These are phyloP conservation scores for Channa argus DNA, from an alignment of 2,113 vertebrate species.

Conservation along the genomic window DNA sequence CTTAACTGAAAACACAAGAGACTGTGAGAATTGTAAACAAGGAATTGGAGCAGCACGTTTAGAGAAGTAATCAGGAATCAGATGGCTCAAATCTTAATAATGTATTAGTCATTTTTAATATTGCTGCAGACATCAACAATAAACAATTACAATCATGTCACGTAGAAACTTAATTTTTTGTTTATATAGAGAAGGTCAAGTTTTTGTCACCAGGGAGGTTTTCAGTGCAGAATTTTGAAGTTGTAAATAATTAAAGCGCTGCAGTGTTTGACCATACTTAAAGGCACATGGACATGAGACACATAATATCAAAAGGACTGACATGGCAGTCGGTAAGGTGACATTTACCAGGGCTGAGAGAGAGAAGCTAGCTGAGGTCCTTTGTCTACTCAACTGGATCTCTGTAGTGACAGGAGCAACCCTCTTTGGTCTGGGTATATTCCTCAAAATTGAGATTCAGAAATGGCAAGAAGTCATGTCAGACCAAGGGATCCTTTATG, in stretches of 20 bases:
- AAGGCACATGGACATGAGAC: constrained; percentile 13
- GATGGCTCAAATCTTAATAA: neutral
- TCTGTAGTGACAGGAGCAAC: constrained; percentile 87
- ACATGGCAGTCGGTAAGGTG: constrained; percentile 89
- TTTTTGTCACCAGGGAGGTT: neutral
- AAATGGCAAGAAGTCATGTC: constrained; percentile 88
- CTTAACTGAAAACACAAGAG: too few relatives aligned
- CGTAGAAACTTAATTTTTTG: neutral
- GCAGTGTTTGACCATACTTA: constrained; percentile 8
- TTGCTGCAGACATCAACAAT: neutral
- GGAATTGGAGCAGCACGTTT: too few relatives aligned
- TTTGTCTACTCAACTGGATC: constrained; percentile 92
- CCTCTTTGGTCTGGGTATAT: constrained; percentile 89
- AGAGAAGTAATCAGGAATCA: too few relatives aligned
- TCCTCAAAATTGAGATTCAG: constrained; percentile 89
- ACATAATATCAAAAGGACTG: neutral
- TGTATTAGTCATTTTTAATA: too few relatives aligned
- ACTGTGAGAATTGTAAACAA: neutral
- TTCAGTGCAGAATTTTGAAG: neutral
- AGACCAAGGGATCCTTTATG: constrained; percentile 81
- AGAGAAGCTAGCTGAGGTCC: constrained; percentile 87
- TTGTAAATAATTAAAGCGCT: neutral
- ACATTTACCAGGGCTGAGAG: constrained; percentile 88
- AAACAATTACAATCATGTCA: neutral
- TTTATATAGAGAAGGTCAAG: neutral